A percentile compares a stretch with the other conserved stretches of the same genome.
phyloP scores from a whole-genome alignment of 2,888 invertebrate species.

The Abscondita cerata region DNA sequence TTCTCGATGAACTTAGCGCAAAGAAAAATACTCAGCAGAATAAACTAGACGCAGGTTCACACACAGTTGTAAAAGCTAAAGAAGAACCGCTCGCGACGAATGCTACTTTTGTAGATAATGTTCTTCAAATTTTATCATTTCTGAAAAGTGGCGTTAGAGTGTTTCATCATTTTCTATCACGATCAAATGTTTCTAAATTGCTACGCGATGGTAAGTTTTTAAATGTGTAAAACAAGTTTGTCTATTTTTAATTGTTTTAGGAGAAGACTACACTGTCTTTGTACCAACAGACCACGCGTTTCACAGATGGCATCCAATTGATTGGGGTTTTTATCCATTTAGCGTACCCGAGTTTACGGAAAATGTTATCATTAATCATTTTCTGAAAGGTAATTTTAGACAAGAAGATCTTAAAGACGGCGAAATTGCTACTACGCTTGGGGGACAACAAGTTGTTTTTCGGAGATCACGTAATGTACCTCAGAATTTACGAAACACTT shows the following conservation, averaged over 20 bases:
- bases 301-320: constrained; percentile 72
- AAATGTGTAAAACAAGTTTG: neutral
- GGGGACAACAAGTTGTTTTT: constrained; percentile 65
- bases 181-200: constrained; percentile 66
- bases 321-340: constrained; percentile 75
- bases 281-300: constrained; percentile 71
- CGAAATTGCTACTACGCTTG: constrained; percentile 64
- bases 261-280: constrained; percentile 67
- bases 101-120: constrained; percentile 60
- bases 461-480: constrained; percentile 63
- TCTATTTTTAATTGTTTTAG: constrained; percentile 45
- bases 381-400: constrained; percentile 64
- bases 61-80: constrained; percentile 44
- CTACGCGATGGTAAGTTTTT: constrained; percentile 61
- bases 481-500: neutral
- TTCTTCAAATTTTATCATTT: constrained; percentile 64
- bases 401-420: constrained; percentile 65
- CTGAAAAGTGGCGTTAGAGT: constrained; percentile 69
- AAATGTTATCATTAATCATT: constrained; percentile 67
- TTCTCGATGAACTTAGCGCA: constrained; percentile 52
- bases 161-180: constrained; percentile 68
- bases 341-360: constrained; percentile 71
- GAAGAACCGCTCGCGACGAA: constrained; percentile 42
- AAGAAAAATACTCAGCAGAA: constrained; percentile 37
- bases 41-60: constrained; percentile 39